Evolutionary conservation across 2,888 invertebrate genomes (phyloP), one percentile per base, ranked within the genome.

Genomic region (Drosophila colorata): DNA sequence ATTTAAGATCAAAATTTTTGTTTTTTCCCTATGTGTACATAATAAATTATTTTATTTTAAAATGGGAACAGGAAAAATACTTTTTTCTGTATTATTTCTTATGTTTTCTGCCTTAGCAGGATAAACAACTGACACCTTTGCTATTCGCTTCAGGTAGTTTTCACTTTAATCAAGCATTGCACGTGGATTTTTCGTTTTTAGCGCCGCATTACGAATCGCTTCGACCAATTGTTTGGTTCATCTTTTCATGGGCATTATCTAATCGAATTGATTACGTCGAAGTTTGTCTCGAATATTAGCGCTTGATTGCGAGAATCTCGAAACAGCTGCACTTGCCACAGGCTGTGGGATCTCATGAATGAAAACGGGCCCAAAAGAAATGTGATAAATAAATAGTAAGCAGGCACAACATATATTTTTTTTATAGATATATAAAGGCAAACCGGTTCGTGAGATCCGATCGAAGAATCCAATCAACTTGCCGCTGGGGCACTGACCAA

Each of bases 201-300:
- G 86, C 86, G 80, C 86, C 86, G 65, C 79, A 47, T 61, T 64
- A 70, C 75, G 35, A 82, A 82, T 82, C 63, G 59, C 57, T 71
- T 44, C 56, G 9, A 9, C 28, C 28, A 8, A 28, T 28, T 28
- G 28, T 28, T 28, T 28, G 40, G 67, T 47, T 25, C 33, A 33
- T 53, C 67, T 81, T 82, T 85, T 83, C 82, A 78, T 78, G 57
- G 60, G 53, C 51, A 59, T 79, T 88, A 88, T 88, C 83, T 88
- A 88, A 84, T 86, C 88, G 80, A 86, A 74, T 88, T 86, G 88
- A 88, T 84, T 77, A 72, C 87, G 74, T 88, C 80, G 73, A 81
- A 70, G 83, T 82, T 86, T 82, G 87, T 77, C 59, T 83, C 48
- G 53, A 66, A 68, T 82, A 82, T 83, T 82, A 83, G 74, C 87